These are phyloP conservation scores for Drosophila borealis DNA, from an alignment of 2,888 invertebrate species.

Conservation along the genomic window DNA sequence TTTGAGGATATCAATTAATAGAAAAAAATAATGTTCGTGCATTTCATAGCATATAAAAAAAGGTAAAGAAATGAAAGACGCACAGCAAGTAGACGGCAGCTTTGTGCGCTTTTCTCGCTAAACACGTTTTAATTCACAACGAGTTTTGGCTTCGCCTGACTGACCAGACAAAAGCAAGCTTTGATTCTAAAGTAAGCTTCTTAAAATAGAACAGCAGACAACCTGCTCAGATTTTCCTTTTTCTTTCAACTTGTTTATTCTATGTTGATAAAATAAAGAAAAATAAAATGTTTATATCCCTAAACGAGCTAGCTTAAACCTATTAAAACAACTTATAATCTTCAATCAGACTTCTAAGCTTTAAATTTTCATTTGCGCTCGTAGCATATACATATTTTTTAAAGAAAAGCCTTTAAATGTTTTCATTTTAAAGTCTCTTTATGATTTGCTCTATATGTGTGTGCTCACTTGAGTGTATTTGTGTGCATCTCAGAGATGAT, in stretches of 20 bases:
- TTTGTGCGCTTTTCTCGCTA: neutral
- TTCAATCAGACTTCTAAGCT: neutral
- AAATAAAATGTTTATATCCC: too few relatives aligned
- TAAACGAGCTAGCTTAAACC: too few relatives aligned
- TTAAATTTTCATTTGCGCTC: neutral
- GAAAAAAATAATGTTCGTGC: too few relatives aligned
- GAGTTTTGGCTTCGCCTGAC: neutral
- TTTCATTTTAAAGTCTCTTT: constrained; percentile 8
- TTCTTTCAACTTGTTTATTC: too few relatives aligned
- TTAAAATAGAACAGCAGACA: too few relatives aligned
- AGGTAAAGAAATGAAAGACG: too few relatives aligned
- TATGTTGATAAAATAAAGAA: too few relatives aligned
- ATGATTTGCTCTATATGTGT: neutral
- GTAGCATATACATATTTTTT: neutral
- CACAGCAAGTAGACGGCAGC: too few relatives aligned
- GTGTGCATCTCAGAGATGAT: neutral
- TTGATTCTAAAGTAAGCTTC: too few relatives aligned
- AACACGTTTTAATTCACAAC: neutral
- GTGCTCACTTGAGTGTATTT: neutral
- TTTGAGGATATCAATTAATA: too few relatives aligned
- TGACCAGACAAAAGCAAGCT: neutral
- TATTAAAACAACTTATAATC: neutral
- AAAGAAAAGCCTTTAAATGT: constrained; percentile 10
- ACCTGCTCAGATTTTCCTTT: too few relatives aligned
- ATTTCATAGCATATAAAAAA: too few relatives aligned